Percentiles rank a stretch among this genome's conserved stretches.
These are phyloP conservation scores for Narcine bancroftii DNA, from an alignment of 2,113 vertebrate genomes.

Conservation along the genomic window DNA sequence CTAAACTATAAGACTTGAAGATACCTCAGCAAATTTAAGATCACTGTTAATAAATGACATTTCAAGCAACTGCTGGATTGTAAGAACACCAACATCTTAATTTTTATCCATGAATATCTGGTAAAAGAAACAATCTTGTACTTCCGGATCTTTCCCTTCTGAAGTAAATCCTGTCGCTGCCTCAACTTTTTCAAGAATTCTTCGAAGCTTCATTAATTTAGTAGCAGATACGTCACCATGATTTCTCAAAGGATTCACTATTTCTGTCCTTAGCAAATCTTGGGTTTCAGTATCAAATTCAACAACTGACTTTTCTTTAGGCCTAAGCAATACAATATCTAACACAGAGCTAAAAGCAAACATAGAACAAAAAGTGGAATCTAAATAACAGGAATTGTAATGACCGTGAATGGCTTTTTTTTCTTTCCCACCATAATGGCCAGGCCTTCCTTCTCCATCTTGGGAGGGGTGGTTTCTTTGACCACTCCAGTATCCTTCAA, in stretches of 20 bases:
- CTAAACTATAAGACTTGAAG: constrained; percentile 95
- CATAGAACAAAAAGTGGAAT: constrained; percentile 98
- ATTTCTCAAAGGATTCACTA: constrained; percentile 94
- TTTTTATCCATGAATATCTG: constrained; percentile 99
- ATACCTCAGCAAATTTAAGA: constrained; percentile 97
- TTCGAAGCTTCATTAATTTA: constrained; percentile 96
- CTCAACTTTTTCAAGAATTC: constrained; percentile 95
- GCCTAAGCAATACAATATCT: constrained; percentile 90
- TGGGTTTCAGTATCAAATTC: constrained; percentile 95
- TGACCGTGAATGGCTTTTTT: constrained; percentile 98
- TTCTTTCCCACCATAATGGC: constrained; percentile 98
- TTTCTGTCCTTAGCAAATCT: constrained; percentile 87
- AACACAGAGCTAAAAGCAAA: constrained; percentile 95
- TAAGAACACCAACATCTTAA: constrained; percentile 92
- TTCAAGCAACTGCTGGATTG: constrained; percentile 91
- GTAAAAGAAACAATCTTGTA: constrained; percentile 97
- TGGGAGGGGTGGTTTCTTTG: constrained; percentile 93
- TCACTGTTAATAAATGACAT: constrained; percentile 98
- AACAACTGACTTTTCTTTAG: constrained; percentile 88
- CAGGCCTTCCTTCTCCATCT: constrained; percentile 88
- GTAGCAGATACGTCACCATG: constrained; percentile 96
- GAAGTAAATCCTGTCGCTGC: constrained; percentile 97
- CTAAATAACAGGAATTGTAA: constrained; percentile 98
- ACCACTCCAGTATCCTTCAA: constrained; percentile 94
- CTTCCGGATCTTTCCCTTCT: constrained; percentile 95